A percentile compares a stretch with the other conserved stretches of the same genome.
These are phyloP conservation scores for Nasonia vitripennis DNA, from an alignment of 1,140 invertebrate genomes.

Conservation along the genomic window DNA sequence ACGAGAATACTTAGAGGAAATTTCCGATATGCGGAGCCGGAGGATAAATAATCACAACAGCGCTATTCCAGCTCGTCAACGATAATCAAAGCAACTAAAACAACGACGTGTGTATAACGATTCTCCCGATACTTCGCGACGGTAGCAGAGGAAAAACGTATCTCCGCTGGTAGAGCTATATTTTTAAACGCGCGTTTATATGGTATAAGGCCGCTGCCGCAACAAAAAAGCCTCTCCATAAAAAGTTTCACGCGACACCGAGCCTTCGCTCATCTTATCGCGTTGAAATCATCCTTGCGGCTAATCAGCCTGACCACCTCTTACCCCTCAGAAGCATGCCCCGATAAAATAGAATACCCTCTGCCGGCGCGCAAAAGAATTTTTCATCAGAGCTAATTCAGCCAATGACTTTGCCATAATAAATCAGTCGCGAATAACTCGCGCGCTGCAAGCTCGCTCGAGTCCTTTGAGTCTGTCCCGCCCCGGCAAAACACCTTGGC, in stretches of 20 bases:
- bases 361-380: conserved; percentile 5
- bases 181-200: background rate
- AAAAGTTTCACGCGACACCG: background rate
- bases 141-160: background rate
- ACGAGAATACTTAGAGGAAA: too few species aligned
- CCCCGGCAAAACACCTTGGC: conserved; percentile 53
- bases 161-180: background rate
- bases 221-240: background rate
- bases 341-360: background rate
- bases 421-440: conserved; percentile 40
- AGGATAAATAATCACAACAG: too few species aligned
- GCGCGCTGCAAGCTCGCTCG: conserved; percentile 7
- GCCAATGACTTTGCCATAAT: conserved; percentile 38
- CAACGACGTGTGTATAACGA: too few species aligned
- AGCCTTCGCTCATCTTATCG: background rate
- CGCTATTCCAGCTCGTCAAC: too few species aligned
- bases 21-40: too few species aligned
- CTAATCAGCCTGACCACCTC: background rate
- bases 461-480: conserved; percentile 43
- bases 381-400: conserved; percentile 47
- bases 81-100: too few species aligned
- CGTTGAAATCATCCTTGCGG: background rate
- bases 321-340: background rate
- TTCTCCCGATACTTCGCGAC: too few species aligned
- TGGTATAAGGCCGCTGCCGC: background rate